phyloP scores from a whole-genome alignment of 2,113 vertebrate genomes.

The Xenus cinereus region DNA sequence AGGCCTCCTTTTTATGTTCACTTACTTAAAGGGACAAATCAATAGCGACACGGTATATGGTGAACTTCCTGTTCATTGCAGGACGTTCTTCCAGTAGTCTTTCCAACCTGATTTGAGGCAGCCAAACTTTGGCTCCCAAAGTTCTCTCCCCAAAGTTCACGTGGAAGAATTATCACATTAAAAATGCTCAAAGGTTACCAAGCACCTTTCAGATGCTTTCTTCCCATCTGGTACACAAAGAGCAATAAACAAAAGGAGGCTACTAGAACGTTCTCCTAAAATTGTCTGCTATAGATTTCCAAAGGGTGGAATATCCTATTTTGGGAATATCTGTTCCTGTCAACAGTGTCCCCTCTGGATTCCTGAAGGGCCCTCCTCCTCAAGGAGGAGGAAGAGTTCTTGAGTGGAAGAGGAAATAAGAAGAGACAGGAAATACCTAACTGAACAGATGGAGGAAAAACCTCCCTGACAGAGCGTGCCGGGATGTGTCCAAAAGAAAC shows the following conservation, averaged over 20 bases:
- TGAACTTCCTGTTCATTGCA: neutral
- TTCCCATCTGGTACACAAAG: neutral
- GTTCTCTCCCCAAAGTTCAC: neutral
- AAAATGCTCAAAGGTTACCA: neutral
- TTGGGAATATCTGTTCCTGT: neutral
- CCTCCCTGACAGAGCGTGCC: neutral
- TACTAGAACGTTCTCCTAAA: neutral
- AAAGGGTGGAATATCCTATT: neutral
- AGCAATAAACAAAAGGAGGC: neutral
- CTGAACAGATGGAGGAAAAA: neutral
- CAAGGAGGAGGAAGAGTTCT: neutral
- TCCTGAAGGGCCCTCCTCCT: neutral
- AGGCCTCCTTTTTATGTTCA: neutral
- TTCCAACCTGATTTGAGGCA: neutral
- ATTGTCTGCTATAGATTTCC: neutral
- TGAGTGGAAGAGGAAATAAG: neutral
- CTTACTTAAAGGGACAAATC: neutral
- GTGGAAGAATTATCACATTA: neutral
- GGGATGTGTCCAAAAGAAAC: slow-evolving; percentile 14
- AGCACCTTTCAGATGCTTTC: neutral
- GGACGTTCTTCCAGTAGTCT: neutral
- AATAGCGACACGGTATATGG: neutral
- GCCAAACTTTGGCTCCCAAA: neutral
- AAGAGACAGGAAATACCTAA: neutral
- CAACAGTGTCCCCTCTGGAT: neutral